A percentile compares a stretch with the other conserved stretches of the same genome.
These are phyloP conservation scores for Microcebus lehilahytsara DNA, from an alignment of 2,113 vertebrate species.

Conservation along the genomic window DNA sequence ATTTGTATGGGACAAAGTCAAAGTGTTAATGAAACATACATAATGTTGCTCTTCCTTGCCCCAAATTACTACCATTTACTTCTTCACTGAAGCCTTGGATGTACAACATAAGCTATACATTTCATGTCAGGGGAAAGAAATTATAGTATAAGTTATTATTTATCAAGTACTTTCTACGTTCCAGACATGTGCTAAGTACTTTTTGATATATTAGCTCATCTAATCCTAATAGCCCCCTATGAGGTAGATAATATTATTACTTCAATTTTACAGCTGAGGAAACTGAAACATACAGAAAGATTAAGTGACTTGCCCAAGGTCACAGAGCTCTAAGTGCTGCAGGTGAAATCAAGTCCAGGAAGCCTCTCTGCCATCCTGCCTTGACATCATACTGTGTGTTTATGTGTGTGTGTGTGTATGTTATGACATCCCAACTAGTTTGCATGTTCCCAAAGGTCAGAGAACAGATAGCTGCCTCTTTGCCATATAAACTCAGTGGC, in stretches of 20 bases:
- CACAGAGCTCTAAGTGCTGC: neutral
- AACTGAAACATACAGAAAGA: constrained; percentile 9
- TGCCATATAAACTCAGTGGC: neutral
- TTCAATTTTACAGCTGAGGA: neutral
- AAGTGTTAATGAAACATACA: constrained; percentile 12
- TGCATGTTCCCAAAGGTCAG: neutral
- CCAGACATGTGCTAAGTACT: neutral
- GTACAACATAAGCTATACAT: neutral
- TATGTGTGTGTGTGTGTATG: neutral
- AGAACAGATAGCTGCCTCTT: neutral
- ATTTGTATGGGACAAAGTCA: neutral
- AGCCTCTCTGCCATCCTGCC: neutral
- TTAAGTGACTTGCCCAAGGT: neutral
- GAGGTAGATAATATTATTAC: neutral
- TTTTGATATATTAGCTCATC: neutral
- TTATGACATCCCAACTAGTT: neutral
- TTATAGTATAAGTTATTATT: neutral
- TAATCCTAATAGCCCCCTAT: neutral
- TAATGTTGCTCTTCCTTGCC: neutral
- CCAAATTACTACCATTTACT: neutral
- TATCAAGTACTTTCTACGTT: neutral
- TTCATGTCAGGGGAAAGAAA: neutral
- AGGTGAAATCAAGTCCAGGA: constrained; percentile 9
- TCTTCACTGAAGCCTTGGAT: constrained; percentile 11
- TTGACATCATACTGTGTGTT: neutral